phyloP scores from a whole-genome alignment of 1,140 invertebrate genomes.

The Listronotus bonariensis region DNA sequence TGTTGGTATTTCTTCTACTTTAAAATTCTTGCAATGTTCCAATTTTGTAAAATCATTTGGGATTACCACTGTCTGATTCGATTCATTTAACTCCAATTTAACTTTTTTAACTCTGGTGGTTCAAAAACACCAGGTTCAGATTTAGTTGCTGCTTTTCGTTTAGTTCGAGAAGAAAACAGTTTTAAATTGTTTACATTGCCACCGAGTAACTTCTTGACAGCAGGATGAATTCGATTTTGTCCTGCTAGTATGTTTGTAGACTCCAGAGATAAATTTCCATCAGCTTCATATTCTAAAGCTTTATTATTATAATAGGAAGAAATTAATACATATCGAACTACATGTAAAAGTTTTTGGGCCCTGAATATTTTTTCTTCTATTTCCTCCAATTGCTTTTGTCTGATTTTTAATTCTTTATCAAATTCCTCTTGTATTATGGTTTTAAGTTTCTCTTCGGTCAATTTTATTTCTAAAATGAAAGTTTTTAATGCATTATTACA shows the following conservation, averaged over 20 bases:
- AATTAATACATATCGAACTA: slow-evolving; percentile 71
- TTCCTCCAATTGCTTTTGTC: slow-evolving; percentile 53
- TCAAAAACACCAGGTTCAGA: slow-evolving; percentile 13
- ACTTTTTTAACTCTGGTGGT: slow-evolving; percentile 37
- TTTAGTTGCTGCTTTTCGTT: slow-evolving; percentile 33
- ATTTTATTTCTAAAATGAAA: slow-evolving; percentile 43
- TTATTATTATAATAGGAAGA: slow-evolving; percentile 71
- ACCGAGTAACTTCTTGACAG: slow-evolving; percentile 70
- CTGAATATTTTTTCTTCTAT: slow-evolving; percentile 66
- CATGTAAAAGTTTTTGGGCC: slow-evolving; percentile 68
- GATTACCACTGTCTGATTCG: slow-evolving; percentile 15
- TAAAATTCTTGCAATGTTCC: slow-evolving; percentile 8
- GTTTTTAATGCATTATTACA: background rate
- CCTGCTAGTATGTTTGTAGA: slow-evolving; percentile 31
- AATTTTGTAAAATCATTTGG: slow-evolving; percentile 17
- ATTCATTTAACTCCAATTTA: slow-evolving; percentile 34
- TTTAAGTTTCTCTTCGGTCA: slow-evolving; percentile 43
- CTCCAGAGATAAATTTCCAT: slow-evolving; percentile 10
- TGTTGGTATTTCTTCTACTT: slow-evolving; percentile 22
- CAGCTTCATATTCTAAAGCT: slow-evolving; percentile 57
- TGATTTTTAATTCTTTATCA: slow-evolving; percentile 45
- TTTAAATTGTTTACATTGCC: slow-evolving; percentile 58
- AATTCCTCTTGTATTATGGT: slow-evolving; percentile 49
- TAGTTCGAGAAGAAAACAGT: slow-evolving; percentile 48
- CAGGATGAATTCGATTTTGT: slow-evolving; percentile 73